Evolutionary conservation across 2,888 invertebrate genomes (phyloP), one percentile per base, ranked within the genome.

Genomic region (Drosophila vallismaia): DNA sequence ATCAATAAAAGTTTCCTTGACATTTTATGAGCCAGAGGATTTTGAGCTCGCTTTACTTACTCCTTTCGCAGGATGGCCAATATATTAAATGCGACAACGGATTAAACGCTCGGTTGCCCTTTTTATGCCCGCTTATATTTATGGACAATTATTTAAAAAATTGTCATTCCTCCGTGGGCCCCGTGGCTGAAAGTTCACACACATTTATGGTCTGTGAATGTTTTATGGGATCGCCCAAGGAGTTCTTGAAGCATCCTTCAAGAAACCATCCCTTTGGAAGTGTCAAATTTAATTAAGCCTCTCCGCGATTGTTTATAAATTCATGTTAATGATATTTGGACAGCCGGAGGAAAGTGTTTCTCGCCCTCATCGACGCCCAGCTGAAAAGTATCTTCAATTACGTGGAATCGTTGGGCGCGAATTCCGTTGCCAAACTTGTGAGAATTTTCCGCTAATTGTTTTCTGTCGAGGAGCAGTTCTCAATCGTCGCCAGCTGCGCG

Each of bases 241-340:
- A 56, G 51, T 14, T 54, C 28, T 28, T 28, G 5, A 6, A 31
- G 14, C 1, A 26, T 45, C n/a, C 42, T 36, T 24, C 12, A 29
- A 19, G 36, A 24, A 8, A n/a, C 14, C 14, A 42, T 12, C 24
- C 52, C 29, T 56, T 66, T 73, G 68, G 73, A 76, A 62, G 28
- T 29, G 48, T 40, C 31, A 88, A 86, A 88, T 84, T 75, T 84
- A 84, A 84, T 84, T 84, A 88, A 84, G 88, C 88, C 54, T 57
- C 70, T 69, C 52, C 77, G 86, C 83, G 77, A 84, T 88, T 86
- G 88, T 88, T 88, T 83, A 83, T 86, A 86, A 84, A 84, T 84
- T 84, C 83, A 86, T 84, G 84, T 82, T 88, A 84, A 84, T 88
- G 86, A 84, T 88, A 86, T 86, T 84, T 77, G 70, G 75, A 66